Conservation (phyloP, 2,888 invertebrate genomes). For the Dicyrtoma fusca region DNA sequence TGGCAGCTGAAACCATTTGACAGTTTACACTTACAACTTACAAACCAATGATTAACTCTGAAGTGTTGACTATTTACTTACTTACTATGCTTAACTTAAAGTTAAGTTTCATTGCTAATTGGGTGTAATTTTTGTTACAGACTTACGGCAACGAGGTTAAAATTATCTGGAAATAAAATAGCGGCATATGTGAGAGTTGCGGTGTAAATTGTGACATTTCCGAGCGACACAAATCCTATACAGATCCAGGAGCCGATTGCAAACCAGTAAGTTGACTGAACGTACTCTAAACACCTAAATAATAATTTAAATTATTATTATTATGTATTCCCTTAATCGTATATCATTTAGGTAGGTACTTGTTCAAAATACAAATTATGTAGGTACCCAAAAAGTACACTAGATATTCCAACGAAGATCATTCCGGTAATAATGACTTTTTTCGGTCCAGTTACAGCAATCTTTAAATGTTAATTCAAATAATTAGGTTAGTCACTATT, state of each 20-base stretch:
- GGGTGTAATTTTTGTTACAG: too few species aligned
- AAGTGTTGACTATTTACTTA: too few species aligned
- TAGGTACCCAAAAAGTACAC: conserved; percentile 3
- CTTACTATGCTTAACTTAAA: too few species aligned
- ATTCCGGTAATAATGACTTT: not conserved
- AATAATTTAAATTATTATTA: not conserved
- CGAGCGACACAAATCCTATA: not conserved
- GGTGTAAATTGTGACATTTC: not conserved
- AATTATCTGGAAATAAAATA: conserved; percentile 3
- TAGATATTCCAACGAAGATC: not conserved
- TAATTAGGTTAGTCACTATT: too few species aligned
- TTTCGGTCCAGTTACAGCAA: conserved; percentile 2
- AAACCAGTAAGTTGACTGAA: not conserved
- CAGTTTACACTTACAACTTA: too few species aligned
- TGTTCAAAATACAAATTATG: not conserved
- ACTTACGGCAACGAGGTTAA: not conserved
- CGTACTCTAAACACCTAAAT: not conserved
- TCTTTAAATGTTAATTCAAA: not conserved
- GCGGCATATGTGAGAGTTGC: not conserved
- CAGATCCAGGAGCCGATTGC: not conserved
- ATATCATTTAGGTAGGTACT: not conserved
- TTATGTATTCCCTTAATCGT: too few species aligned
- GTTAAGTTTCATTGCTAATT: too few species aligned
- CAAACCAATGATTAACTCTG: too few species aligned
- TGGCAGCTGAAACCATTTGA: too few species aligned